Evolutionary conservation across 2,113 vertebrate genomes (phyloP), one percentile per base, ranked within the genome.

Genomic region (Mastomys coucha): DNA sequence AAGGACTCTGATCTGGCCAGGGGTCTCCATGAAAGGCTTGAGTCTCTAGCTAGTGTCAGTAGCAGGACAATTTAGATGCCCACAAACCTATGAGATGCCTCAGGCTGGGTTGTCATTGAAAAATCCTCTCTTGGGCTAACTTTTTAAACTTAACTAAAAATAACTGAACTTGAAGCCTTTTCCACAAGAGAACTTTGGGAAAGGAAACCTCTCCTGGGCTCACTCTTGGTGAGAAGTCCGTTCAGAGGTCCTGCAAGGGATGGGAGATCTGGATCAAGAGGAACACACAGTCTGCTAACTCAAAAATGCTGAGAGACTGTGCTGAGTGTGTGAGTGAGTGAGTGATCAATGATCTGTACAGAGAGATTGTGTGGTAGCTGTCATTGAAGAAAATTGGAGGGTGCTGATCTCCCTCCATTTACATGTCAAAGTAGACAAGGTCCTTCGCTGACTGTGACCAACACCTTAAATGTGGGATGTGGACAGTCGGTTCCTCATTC

Each of bases 131-230:
- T 88, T 91, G 93, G 80, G 81, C 81, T 93, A 2, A 39, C 65
- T 81, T 85, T 89, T 94, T 93, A 31, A 58, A 73, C 36, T 84
- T 96, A 90, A 80, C 90, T 26, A 93, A 97, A 98, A 98, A 96
- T 98, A 97, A 96, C 56, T 96, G 91, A 96, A 0, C 95, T 97
- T 12, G 69, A 96, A 96, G 58, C 7, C 49, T 75, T 31, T 91
- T 97, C 63, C 96, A 97, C 95, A 72, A 36, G 97, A 95, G 98
- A 97, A 94, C 92, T 58, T 91, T 31, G 76, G 67, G 88, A 92
- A 97, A 95, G 75, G 53, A 24, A 84, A 87, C 51, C 85, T 97
- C 96, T 97, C 58, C 58, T 73, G 86, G 77, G 91, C 63, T 97
- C 97, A 67, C 96, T 98, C 65, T 98, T 94, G 88, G 63, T 94